phyloP scores from a whole-genome alignment of 2,113 vertebrate genomes.

The Carlito syrichta region DNA sequence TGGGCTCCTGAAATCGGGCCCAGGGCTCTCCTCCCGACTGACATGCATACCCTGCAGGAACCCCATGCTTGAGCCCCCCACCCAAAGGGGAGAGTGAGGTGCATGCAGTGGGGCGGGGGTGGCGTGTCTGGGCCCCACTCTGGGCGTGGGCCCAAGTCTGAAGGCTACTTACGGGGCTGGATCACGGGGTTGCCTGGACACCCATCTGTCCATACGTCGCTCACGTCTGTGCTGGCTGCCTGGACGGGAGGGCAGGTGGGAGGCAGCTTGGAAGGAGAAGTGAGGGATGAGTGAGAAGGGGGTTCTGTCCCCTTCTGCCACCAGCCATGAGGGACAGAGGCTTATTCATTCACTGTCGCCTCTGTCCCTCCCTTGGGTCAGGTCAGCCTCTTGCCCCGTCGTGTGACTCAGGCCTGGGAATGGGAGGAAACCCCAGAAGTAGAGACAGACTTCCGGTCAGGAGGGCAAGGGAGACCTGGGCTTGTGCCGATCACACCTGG shows the following conservation, averaged over 20 bases:
- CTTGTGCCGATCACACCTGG: not conserved
- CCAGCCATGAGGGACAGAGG: not conserved
- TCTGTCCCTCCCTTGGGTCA: too few relatives aligned
- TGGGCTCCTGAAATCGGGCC: not conserved
- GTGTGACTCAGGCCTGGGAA: rapidly evolving
- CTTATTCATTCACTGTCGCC: too few relatives aligned
- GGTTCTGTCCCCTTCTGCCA: not conserved
- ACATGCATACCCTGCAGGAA: not conserved
- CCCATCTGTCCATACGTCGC: rapidly evolving
- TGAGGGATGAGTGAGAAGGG: not conserved
- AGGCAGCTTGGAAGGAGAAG: not conserved
- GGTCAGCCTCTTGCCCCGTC: not conserved
- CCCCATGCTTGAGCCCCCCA: rapidly evolving
- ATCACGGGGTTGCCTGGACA: not conserved
- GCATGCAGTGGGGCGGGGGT: rapidly evolving
- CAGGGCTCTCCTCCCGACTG: not conserved
- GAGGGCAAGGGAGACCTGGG: not conserved
- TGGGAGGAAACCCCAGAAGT: not conserved
- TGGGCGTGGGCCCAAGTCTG: not conserved
- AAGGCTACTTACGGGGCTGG: not conserved
- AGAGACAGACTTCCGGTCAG: not conserved
- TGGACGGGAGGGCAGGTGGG: too few relatives aligned
- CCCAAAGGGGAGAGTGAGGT: not conserved
- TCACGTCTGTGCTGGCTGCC: not conserved
- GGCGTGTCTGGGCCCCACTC: not conserved